Conservation (phyloP, 2,113 vertebrate species). For the Pygoscelis antarcticus region DNA sequence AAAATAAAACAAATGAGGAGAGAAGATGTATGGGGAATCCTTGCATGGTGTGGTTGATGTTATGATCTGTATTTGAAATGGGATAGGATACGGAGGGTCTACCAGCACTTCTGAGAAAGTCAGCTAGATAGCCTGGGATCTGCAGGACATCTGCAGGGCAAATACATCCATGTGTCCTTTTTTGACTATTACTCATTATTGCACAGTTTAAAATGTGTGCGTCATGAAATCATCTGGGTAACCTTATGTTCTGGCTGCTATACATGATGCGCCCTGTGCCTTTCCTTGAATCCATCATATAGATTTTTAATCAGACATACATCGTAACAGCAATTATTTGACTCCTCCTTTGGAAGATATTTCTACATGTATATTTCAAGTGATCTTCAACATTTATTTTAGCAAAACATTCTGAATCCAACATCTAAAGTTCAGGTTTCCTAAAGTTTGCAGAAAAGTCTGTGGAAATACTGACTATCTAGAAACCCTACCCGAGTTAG, state of each 20-base stretch:
- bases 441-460: background rate
- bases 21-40: background rate
- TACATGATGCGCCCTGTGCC: background rate
- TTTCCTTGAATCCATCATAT: background rate
- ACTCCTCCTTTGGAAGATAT: background rate
- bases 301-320: background rate
- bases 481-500: background rate
- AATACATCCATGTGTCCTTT: background rate
- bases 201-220: background rate
- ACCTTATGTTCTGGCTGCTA: background rate
- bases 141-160: background rate
- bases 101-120: background rate
- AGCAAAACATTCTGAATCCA: background rate
- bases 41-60: background rate
- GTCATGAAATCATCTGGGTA: background rate
- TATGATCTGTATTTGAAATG: constrained; percentile 12
- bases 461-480: background rate
- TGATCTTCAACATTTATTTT: background rate
- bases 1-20: constrained; percentile 43
- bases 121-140: background rate
- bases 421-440: background rate
- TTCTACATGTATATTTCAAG: background rate
- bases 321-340: background rate
- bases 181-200: background rate
- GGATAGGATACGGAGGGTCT: background rate